Base-by-base conservation (phyloP, 2,888 invertebrate genomes). In the Tetheella fluctuosa region DNA sequence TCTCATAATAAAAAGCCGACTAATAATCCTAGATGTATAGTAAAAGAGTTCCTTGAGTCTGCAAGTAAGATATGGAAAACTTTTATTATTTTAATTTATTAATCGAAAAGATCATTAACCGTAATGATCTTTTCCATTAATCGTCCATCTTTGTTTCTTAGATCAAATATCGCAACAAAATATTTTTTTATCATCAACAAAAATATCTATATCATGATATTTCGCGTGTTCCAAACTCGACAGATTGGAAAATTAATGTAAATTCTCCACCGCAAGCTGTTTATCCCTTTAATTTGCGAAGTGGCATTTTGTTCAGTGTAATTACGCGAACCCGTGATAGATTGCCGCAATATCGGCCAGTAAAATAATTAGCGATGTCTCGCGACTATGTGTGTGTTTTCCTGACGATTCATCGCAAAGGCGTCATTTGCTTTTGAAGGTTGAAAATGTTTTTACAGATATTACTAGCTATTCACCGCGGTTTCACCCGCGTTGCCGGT, bases 231-330 rank as follows among this genome's bases (percentile, higher is more conserved):
- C 7, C 37, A 37, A 20, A 52, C 64, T 67, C 73, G 62, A 60
- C 67, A 68, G 61, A 60, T 72, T 67, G 74, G 74, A 78, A 79
- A 81, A 81, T 81, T 73, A 74, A 81, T 77, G 75, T 77, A 78
- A 82, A 81, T 80, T 80, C 76, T 67, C 68, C 70, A 76, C 70
- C 74, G 69, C 67, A 68, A 71, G 74, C 69, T 78, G 73, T 79
- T 84, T 81, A 80, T 78, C 74, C 70, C 66, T 71, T 75, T 80
- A 83, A 83, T 83, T 80, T 74, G 71, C 64, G 69, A 73, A 74
- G 77, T 70, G 77, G 69, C 68, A 70, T 17, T n/a, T 23, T 60
- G 48, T 57, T 60, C 56, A 52, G 63, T 42, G 37, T 60, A 60
- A 55, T 62, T 61, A 59, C 34, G 34, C 58, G 58, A 66, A 57